These are phyloP conservation scores for Ctenosaura bakeri DNA, from an alignment of 2,797 vertebrate genomes.

Conservation along the genomic window DNA sequence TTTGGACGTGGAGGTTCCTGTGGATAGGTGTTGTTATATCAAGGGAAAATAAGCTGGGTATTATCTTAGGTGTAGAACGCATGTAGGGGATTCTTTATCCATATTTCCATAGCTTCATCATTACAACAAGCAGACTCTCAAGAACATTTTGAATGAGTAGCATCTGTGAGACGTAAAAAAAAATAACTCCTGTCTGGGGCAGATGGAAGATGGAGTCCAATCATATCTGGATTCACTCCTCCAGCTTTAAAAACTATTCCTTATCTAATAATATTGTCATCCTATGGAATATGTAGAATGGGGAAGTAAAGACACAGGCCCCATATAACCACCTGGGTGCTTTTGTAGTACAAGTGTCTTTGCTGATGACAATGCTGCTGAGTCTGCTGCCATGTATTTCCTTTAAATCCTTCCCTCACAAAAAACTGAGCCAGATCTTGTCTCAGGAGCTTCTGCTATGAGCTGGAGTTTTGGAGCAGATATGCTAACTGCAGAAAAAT, in stretches of 20 bases:
- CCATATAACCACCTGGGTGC: no score
- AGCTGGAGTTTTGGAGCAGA: background rate
- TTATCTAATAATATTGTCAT: no score
- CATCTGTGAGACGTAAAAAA: background rate
- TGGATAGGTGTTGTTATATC: background rate
- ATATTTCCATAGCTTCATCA: background rate
- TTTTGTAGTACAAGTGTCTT: no score
- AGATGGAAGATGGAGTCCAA: no score
- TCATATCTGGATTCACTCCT: no score
- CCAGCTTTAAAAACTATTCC: no score
- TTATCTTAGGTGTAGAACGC: background rate
- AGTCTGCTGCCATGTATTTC: no score
- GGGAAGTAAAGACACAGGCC: no score
- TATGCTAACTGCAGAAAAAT: background rate
- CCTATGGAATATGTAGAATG: no score
- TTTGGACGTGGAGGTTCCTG: conserved; percentile 4
- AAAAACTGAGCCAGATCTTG: background rate
- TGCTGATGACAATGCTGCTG: no score
- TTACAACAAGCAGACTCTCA: background rate
- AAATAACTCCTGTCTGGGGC: background rate
- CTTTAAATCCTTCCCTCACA: no score
- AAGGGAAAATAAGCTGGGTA: background rate
- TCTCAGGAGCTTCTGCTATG: background rate
- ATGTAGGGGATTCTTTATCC: background rate
- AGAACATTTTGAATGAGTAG: background rate